phyloP scores from a whole-genome alignment of 2,797 vertebrate species.

The Pangasius sanitwongsei region DNA sequence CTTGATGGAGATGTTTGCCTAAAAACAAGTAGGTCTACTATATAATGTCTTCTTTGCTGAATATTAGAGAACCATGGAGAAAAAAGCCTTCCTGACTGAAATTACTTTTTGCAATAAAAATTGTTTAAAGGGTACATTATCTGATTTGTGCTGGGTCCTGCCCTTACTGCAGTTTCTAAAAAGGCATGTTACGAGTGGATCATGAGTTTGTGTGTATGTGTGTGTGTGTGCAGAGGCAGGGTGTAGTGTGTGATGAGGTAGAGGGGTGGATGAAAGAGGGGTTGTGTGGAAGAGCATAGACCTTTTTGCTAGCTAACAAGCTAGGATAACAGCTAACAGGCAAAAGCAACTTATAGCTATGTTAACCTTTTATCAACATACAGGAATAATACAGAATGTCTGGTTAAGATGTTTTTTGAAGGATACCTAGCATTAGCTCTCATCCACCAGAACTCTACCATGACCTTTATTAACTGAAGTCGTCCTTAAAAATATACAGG shows the following conservation, averaged over 20 bases:
- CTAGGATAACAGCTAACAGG: neutral
- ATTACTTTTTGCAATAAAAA: neutral
- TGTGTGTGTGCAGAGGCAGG: neutral
- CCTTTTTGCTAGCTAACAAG: neutral
- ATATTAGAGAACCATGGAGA: neutral
- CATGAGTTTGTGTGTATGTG: conserved; percentile 1
- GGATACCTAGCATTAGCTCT: neutral
- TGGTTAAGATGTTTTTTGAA: neutral
- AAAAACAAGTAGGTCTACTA: neutral
- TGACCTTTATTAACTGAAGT: no score
- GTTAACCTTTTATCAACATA: neutral
- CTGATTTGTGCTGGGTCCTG: no score
- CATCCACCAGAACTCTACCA: neutral
- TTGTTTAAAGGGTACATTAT: neutral
- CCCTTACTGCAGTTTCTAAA: neutral
- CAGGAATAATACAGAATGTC: neutral
- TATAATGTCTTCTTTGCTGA: neutral
- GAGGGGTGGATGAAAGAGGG: neutral
- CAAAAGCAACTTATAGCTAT: no score
- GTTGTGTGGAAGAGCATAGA: neutral
- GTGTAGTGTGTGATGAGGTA: neutral
- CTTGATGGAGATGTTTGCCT: neutral
- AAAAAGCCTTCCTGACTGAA: neutral
- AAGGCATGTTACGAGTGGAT: neutral
- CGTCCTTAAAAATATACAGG: neutral